phyloP scores from a whole-genome alignment of 1,140 invertebrate species.

The Kradibia gibbosae region DNA sequence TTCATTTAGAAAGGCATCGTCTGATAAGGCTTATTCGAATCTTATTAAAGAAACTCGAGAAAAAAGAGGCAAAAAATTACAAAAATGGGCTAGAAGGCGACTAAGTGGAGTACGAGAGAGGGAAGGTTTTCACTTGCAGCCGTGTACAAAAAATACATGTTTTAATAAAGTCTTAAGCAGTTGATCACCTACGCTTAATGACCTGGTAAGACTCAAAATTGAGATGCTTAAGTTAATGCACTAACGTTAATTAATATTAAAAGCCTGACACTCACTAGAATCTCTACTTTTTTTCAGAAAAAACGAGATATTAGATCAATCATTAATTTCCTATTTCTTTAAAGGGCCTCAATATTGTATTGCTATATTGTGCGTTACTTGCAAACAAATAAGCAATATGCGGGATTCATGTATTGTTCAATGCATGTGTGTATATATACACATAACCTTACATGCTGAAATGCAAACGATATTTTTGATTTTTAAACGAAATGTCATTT shows the following conservation, averaged over 20 bases:
- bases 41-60: background rate
- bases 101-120: background rate
- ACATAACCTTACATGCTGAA: background rate
- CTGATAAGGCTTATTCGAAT: background rate
- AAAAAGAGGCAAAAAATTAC: background rate
- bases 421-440: too few species aligned
- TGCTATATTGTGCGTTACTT: background rate
- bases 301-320: too few species aligned
- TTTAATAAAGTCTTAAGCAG: slow-evolving; percentile 5
- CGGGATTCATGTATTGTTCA: background rate
- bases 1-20: slow-evolving; percentile 4
- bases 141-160: background rate
- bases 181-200: slow-evolving; percentile 34
- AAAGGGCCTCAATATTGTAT: background rate
- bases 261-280: background rate
- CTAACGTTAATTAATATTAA: slow-evolving; percentile 44
- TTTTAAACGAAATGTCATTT: background rate
- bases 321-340: slow-evolving; percentile 4
- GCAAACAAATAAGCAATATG: background rate
- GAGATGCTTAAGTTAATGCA: slow-evolving; percentile 14
- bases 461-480: background rate
- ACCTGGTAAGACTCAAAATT: slow-evolving; percentile 38
- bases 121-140: slow-evolving; percentile 1
- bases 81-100: background rate
- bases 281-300: too few species aligned